Evolutionary conservation across 2,888 invertebrate species (phyloP).

Genomic region (Resseliella maxima): DNA sequence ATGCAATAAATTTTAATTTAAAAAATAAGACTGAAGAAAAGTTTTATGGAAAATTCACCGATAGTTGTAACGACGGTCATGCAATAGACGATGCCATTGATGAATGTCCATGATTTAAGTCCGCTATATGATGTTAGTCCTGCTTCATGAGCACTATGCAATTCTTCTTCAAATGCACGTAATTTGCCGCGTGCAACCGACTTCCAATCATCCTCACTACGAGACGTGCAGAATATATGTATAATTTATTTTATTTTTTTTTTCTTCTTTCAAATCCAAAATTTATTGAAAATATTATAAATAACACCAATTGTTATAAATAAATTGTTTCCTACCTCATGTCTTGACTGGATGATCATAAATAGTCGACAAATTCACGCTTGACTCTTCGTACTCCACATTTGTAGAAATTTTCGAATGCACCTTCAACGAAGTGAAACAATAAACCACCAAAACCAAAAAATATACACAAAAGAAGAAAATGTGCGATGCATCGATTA

Average conservation of each 20-base stretch:
- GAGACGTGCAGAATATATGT: too few species aligned
- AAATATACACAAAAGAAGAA: conserved; percentile 77
- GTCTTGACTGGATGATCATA: conserved; percentile 85
- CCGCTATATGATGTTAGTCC: conserved; percentile 87
- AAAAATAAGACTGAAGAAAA: too few species aligned
- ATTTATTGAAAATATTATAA: too few species aligned
- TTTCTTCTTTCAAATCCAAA: too few species aligned
- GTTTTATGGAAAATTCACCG: conserved; percentile 73
- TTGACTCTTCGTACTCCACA: conserved; percentile 89
- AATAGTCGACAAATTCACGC: conserved; percentile 83
- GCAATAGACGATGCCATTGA: conserved; percentile 87
- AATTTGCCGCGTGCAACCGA: conserved; percentile 83
- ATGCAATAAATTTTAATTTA: too few species aligned
- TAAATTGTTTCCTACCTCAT: conserved; percentile 69
- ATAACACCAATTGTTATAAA: not conserved
- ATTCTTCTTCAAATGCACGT: conserved; percentile 85
- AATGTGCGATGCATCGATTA: conserved; percentile 76
- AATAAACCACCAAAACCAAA: conserved; percentile 84
- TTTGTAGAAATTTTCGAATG: conserved; percentile 87
- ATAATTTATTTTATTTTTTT: too few species aligned
- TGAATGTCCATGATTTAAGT: conserved; percentile 86
- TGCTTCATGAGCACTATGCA: conserved; percentile 85
- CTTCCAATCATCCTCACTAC: conserved; percentile 91
- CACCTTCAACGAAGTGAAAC: conserved; percentile 85
- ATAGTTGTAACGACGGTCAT: conserved; percentile 89